phyloP scores from a whole-genome alignment of 1,140 invertebrate genomes.

The Armadillidium nasatum region DNA sequence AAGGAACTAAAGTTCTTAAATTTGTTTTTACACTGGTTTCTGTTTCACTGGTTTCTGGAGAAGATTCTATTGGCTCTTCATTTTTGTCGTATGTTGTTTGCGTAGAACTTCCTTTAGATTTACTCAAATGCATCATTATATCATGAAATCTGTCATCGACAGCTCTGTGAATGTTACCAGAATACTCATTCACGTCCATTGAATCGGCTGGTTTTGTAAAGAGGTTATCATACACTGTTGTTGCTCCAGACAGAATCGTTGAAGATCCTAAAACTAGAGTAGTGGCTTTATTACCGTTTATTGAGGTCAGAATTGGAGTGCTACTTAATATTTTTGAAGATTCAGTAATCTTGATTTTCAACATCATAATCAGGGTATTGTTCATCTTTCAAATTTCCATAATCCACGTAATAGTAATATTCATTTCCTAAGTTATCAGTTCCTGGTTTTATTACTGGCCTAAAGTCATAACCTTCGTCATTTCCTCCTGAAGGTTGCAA shows the following conservation, averaged over 20 bases:
- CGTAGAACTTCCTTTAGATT: neutral
- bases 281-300: too few relatives aligned
- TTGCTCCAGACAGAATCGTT: conserved; percentile 45
- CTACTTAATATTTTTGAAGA: too few relatives aligned
- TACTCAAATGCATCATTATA: neutral
- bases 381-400: too few relatives aligned
- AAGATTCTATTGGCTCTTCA: neutral
- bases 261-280: conserved; percentile 26
- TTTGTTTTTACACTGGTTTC: conserved; percentile 17
- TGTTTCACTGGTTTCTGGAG: neutral
- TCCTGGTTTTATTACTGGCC: too few relatives aligned
- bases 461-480: too few relatives aligned
- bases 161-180: neutral
- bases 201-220: conserved; percentile 40
- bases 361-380: too few relatives aligned
- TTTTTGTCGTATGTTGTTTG: neutral
- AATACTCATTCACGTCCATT: neutral
- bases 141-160: neutral
- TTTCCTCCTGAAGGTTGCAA: neutral
- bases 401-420: too few relatives aligned
- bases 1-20: conserved; percentile 41
- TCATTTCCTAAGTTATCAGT: too few relatives aligned
- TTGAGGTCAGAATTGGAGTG: too few relatives aligned
- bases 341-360: too few relatives aligned
- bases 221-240: conserved; percentile 45